phyloP scores from a whole-genome alignment of 1,140 invertebrate species.

The Drosophila tropicalis region DNA sequence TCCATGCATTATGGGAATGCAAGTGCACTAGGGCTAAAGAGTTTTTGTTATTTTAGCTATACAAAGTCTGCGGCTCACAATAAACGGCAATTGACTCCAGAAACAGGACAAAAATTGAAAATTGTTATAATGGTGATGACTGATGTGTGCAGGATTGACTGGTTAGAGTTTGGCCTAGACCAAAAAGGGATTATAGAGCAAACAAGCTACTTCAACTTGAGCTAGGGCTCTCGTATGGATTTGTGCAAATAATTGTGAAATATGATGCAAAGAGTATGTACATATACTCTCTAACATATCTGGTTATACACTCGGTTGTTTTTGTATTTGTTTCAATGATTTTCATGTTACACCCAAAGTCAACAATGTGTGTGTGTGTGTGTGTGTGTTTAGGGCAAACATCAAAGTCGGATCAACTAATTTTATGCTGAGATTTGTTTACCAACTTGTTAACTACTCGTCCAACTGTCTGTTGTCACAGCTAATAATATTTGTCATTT shows the following conservation, averaged over 20 bases:
- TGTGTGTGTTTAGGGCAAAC: constrained; percentile 61
- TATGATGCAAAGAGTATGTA: constrained; percentile 43
- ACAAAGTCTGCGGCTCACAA: constrained; percentile 81
- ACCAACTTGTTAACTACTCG: constrained; percentile 58
- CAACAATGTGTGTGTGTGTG: constrained; percentile 38
- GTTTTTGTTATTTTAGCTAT: constrained; percentile 80
- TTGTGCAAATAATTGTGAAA: constrained; percentile 67
- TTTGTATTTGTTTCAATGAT: constrained; percentile 48
- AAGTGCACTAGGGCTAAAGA: constrained; percentile 49
- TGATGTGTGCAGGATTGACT: neutral
- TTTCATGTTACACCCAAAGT: constrained; percentile 54
- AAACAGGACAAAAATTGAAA: constrained; percentile 47
- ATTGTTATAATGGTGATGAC: constrained; percentile 12
- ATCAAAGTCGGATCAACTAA: constrained; percentile 61
- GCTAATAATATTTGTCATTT: constrained; percentile 70
- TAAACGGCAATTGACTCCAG: constrained; percentile 75
- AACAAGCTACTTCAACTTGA: constrained; percentile 48
- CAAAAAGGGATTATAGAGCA: constrained; percentile 44
- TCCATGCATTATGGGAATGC: constrained; percentile 47
- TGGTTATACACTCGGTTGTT: constrained; percentile 7
- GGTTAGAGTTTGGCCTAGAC: neutral
- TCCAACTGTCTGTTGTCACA: constrained; percentile 21
- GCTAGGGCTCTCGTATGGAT: neutral
- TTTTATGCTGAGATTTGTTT: constrained; percentile 71
- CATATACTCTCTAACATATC: constrained; percentile 3